Percentiles rank a stretch among this genome's conserved stretches.
These are phyloP conservation scores for Prinia subflava DNA, from an alignment of 2,113 vertebrate genomes.

Conservation along the genomic window DNA sequence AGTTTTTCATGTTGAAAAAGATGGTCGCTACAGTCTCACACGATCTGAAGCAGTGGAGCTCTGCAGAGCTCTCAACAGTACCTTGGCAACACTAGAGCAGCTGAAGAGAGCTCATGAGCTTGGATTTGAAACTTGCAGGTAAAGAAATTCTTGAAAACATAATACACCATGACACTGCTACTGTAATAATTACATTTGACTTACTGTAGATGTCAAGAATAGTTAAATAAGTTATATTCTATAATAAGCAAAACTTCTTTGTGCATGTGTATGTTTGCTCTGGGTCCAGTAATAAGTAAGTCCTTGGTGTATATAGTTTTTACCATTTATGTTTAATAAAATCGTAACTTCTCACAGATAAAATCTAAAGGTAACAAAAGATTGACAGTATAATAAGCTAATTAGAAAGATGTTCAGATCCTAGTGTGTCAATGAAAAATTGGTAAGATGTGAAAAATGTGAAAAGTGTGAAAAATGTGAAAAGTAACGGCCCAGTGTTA, in stretches of 20 bases:
- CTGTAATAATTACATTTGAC: not conserved
- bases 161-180: not conserved
- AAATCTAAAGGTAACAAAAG: not conserved
- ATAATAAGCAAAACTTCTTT: not conserved
- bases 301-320: not conserved
- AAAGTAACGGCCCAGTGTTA: not conserved
- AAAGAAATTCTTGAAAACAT: not conserved
- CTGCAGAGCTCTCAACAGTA: conserved; percentile 74
- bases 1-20: conserved; percentile 86
- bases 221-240: not conserved
- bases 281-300: not conserved
- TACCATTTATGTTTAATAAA: not conserved
- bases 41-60: conserved; percentile 65
- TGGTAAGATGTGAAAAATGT: not conserved
- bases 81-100: conserved; percentile 76
- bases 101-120: conserved; percentile 52
- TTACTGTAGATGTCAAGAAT: not conserved
- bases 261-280: not conserved
- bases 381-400: not conserved
- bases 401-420: not conserved
- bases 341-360: not conserved
- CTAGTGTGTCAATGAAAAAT: not conserved
- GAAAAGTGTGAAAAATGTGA: not conserved
- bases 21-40: conserved; percentile 77
- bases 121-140: conserved; percentile 91